These are phyloP conservation scores for Syngnathus typhle DNA, from an alignment of 2,113 vertebrate species.

Conservation along the genomic window DNA sequence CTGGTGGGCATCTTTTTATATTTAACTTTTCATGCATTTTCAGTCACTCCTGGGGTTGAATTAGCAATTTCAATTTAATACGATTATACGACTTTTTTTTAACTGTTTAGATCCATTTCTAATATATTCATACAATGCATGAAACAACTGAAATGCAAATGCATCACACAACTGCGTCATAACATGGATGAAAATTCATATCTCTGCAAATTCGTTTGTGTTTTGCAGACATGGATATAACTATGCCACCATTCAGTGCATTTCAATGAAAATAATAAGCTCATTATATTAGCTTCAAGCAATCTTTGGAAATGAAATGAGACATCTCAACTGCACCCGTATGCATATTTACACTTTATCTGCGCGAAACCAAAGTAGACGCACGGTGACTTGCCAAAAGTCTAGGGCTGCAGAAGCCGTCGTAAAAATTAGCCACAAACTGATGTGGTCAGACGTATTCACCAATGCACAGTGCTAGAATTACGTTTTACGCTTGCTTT, in stretches of 20 bases:
- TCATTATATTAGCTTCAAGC: background rate
- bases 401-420: slow-evolving; percentile 24
- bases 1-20: slow-evolving; percentile 43
- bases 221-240: background rate
- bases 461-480: slow-evolving; percentile 8
- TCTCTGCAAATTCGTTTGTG: background rate
- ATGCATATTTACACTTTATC: background rate
- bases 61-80: too few relatives aligned
- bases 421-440: slow-evolving; percentile 35
- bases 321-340: background rate
- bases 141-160: too few relatives aligned
- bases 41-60: background rate
- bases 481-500: slow-evolving; percentile 36
- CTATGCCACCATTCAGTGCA: background rate
- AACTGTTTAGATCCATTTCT: too few relatives aligned
- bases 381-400: slow-evolving; percentile 16
- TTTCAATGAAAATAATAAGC: background rate
- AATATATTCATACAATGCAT: too few relatives aligned
- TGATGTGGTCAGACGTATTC: slow-evolving; percentile 21
- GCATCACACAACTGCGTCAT: too few relatives aligned
- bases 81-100: too few relatives aligned
- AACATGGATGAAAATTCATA: too few relatives aligned
- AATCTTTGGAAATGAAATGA: slow-evolving; percentile 4
- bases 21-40: background rate
- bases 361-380: slow-evolving; percentile 15